Percentiles rank a stretch among this genome's conserved stretches.
These are phyloP conservation scores for Pyrgus malvae DNA, from an alignment of 2,888 invertebrate species.

Conservation along the genomic window DNA sequence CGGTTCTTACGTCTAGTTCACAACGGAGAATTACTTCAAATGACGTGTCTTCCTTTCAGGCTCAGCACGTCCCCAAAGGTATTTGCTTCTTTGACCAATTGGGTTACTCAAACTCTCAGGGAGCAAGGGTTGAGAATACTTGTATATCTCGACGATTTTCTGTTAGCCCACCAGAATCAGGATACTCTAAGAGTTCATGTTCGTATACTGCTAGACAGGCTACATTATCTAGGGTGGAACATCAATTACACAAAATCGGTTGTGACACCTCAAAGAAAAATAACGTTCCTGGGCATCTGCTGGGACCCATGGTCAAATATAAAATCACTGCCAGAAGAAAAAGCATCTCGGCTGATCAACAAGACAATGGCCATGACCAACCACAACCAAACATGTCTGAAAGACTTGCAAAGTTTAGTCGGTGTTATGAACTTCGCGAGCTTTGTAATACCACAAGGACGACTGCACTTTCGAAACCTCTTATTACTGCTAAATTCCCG, in stretches of 20 bases:
- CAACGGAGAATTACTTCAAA: conserved; percentile 25
- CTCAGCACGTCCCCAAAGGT: conserved; percentile 30
- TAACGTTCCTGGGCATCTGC: conserved; percentile 4
- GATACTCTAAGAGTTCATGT: not conserved
- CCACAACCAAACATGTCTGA: not conserved
- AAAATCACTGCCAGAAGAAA: conserved; percentile 8
- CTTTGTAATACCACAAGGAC: conserved; percentile 27
- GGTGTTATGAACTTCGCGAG: conserved; percentile 31
- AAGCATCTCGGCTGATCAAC: not conserved
- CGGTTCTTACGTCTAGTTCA: conserved; percentile 31
- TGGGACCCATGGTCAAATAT: conserved; percentile 2
- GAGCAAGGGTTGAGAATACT: conserved; percentile 31
- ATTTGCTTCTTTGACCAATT: conserved; percentile 34
- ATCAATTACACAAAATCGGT: conserved; percentile 23
- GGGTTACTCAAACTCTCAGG: conserved; percentile 34
- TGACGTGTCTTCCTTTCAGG: conserved; percentile 34
- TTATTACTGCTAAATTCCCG: not conserved
- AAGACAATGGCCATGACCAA: not conserved
- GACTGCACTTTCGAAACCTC: conserved; percentile 23
- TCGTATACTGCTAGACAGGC: not conserved
- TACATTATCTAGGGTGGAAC: conserved; percentile 28
- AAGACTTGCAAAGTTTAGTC: conserved; percentile 19
- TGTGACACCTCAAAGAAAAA: conserved; percentile 2
- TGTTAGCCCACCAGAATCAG: conserved; percentile 29
- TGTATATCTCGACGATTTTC: conserved; percentile 35